Evolutionary conservation across 2,888 invertebrate species (phyloP).

Genomic region (Heteropelma amictum): DNA sequence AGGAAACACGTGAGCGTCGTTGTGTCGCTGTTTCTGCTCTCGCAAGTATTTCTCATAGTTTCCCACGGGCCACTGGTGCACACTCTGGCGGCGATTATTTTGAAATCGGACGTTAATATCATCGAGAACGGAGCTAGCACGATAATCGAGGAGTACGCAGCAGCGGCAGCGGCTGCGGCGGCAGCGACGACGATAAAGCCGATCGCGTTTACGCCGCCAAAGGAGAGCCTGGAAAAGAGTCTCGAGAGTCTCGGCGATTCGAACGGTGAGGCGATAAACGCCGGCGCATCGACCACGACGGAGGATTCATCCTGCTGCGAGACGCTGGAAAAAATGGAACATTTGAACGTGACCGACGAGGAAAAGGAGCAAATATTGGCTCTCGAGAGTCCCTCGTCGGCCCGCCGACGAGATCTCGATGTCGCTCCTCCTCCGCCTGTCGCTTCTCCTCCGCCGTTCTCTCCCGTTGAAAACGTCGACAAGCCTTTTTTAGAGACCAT

Average conservation of each 20-base stretch:
- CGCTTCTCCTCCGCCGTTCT: too few species aligned
- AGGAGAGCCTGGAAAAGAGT: conserved; percentile 87
- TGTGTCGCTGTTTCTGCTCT: conserved; percentile 93
- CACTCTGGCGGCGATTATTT: conserved; percentile 92
- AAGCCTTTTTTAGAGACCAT: conserved; percentile 94
- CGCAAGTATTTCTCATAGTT: conserved; percentile 96
- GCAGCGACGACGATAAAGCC: conserved; percentile 77
- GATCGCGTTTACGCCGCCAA: conserved; percentile 85
- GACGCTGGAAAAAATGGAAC: conserved; percentile 70
- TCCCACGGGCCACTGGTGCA: conserved; percentile 94
- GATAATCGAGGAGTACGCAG: conserved; percentile 83
- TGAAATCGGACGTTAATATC: conserved; percentile 88
- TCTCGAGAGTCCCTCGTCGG: conserved; percentile 67
- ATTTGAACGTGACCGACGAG: conserved; percentile 93
- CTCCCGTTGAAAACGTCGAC: conserved; percentile 70
- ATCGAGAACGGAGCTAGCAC: conserved; percentile 85
- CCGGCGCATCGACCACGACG: conserved; percentile 20
- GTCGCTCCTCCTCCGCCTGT: too few species aligned
- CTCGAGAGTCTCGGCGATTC: conserved; percentile 79
- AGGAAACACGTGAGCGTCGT: conserved; percentile 84
- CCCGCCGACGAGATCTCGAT: too few species aligned
- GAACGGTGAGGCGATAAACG: conserved; percentile 30
- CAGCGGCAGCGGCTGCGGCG: conserved; percentile 75
- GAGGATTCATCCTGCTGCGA: too few species aligned
- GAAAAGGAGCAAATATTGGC: conserved; percentile 87